Percentiles rank a stretch among this genome's conserved stretches.
Conservation (phyloP, 2,797 vertebrate genomes). For the Acropternis orthonyx region DNA sequence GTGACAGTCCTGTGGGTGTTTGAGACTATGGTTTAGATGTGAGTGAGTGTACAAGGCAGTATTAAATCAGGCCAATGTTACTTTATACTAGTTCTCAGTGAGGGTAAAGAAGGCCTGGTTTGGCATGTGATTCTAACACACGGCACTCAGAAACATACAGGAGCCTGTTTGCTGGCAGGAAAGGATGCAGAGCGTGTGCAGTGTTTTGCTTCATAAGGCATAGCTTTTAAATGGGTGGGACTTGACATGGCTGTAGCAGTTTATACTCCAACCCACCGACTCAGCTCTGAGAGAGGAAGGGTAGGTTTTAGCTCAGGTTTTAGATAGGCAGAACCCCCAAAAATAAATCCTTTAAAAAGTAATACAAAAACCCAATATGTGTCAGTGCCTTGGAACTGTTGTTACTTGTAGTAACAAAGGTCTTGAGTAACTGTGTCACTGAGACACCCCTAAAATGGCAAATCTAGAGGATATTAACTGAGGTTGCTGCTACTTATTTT, state of each 20-base stretch:
- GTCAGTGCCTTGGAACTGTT: neutral
- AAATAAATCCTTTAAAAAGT: neutral
- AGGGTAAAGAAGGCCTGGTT: neutral
- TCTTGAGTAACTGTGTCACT: neutral
- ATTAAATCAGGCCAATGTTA: neutral
- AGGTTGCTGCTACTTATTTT: neutral
- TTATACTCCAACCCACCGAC: neutral
- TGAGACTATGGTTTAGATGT: neutral
- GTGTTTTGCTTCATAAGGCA: neutral
- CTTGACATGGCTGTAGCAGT: neutral
- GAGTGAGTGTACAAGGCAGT: neutral
- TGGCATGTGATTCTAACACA: neutral
- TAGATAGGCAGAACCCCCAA: neutral
- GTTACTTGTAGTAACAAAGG: neutral
- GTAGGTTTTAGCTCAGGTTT: neutral
- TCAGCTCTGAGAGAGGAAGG: neutral
- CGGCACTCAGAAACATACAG: neutral
- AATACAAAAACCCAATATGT: neutral
- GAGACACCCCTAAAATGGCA: neutral
- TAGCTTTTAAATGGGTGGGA: neutral
- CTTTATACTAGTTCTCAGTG: neutral
- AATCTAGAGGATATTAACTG: neutral
- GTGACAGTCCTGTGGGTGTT: neutral
- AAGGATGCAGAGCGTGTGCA: neutral
- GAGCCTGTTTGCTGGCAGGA: fast-evolving